phyloP scores from a whole-genome alignment of 2,888 invertebrate species.

The Xestobium rufovillosum region DNA sequence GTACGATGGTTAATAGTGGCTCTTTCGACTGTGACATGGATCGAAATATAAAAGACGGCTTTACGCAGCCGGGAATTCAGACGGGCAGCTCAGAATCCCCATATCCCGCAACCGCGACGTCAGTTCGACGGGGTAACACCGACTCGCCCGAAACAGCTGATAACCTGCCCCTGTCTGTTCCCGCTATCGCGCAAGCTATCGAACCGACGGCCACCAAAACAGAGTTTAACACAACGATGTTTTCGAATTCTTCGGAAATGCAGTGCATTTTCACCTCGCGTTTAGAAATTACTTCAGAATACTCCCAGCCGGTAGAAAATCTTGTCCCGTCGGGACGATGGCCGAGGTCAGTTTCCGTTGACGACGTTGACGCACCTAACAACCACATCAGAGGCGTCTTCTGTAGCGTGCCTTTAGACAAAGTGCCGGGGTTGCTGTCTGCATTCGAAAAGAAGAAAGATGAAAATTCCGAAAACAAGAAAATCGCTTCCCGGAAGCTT shows the following conservation, averaged over 20 bases:
- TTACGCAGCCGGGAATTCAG: slow-evolving; percentile 28
- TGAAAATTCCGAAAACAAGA: slow-evolving; percentile 13
- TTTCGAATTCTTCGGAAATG: slow-evolving; percentile 9
- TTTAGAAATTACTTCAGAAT: slow-evolving; percentile 9
- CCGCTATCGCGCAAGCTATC: slow-evolving; percentile 27
- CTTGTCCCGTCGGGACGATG: background rate
- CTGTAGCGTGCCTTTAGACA: slow-evolving; percentile 40
- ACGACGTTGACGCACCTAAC: slow-evolving; percentile 25
- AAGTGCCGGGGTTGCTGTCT: slow-evolving; percentile 32
- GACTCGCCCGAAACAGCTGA: slow-evolving; percentile 30
- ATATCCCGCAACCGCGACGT: slow-evolving; percentile 27
- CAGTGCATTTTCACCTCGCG: slow-evolving; percentile 10
- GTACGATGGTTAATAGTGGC: slow-evolving; percentile 39
- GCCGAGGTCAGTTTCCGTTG: slow-evolving; percentile 7
- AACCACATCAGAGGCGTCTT: too few species aligned
- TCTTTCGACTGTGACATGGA: slow-evolving; percentile 32
- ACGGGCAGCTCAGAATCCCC: slow-evolving; percentile 26
- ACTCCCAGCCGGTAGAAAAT: slow-evolving; percentile 7
- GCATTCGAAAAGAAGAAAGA: slow-evolving; percentile 20
- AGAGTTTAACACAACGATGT: slow-evolving; percentile 26
- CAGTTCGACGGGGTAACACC: slow-evolving; percentile 27
- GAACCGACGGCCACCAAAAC: slow-evolving; percentile 31
- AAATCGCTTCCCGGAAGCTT: slow-evolving; percentile 32
- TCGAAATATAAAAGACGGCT: slow-evolving; percentile 32
- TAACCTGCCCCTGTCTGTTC: slow-evolving; percentile 23